A percentile compares a stretch with the other conserved stretches of the same genome.
Conservation (phyloP, 2,797 vertebrate genomes). For the Poeciliopsis infans region DNA sequence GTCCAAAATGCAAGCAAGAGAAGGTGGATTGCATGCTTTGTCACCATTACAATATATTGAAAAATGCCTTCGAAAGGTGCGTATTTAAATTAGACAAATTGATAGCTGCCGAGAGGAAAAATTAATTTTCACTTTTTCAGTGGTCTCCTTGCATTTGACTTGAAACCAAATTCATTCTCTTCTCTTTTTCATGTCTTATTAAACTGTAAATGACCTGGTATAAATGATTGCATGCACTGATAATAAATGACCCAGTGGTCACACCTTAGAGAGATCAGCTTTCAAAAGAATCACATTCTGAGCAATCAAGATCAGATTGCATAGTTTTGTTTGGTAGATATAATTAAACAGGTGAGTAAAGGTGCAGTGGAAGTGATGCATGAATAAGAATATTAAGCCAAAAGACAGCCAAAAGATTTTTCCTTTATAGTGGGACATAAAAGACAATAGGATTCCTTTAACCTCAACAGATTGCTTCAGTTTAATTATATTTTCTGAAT, state of each 20-base stretch:
- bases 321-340: slow-evolving; percentile 4
- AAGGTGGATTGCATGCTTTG: slow-evolving; percentile 57
- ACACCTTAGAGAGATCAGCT: slow-evolving; percentile 10
- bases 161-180: slow-evolving; percentile 6
- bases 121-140: slow-evolving; percentile 20
- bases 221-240: slow-evolving; percentile 11
- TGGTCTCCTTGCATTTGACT: slow-evolving; percentile 26
- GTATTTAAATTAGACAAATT: slow-evolving; percentile 8
- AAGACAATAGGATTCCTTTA: not conserved
- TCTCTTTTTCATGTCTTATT: slow-evolving; percentile 1
- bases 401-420: not conserved
- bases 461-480: not conserved
- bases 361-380: not conserved
- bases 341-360: not conserved
- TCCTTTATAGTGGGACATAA: not conserved
- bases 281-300: not conserved
- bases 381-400: not conserved
- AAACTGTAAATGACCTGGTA: slow-evolving; percentile 8
- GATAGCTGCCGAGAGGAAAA: not conserved
- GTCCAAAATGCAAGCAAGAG: slow-evolving; percentile 11
- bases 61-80: slow-evolving; percentile 45
- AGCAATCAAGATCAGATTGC: slow-evolving; percentile 1
- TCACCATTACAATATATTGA: slow-evolving; percentile 54
- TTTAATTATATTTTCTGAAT: not conserved
- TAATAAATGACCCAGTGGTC: slow-evolving; percentile 14